These are phyloP conservation scores for Urocynchramus pylzowi DNA, from an alignment of 2,113 vertebrate genomes.

Conservation along the genomic window DNA sequence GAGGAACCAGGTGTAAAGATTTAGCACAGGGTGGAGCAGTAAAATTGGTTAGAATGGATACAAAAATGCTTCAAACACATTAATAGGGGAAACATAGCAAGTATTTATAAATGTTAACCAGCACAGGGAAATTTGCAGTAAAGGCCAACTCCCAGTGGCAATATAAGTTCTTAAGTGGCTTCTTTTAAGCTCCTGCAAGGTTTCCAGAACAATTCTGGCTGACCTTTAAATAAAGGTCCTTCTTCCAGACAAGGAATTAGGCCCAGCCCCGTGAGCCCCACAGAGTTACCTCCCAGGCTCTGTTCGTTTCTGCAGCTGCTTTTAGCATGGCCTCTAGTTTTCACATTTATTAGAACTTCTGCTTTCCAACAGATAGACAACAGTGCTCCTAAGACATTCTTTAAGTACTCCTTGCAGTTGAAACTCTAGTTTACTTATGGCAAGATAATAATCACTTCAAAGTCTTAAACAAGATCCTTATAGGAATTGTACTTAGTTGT, in stretches of 20 bases:
- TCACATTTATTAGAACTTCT: not conserved
- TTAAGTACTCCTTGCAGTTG: not conserved
- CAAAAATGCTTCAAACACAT: not conserved
- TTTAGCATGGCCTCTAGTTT: not conserved
- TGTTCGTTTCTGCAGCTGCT: not conserved
- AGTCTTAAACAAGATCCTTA: not conserved
- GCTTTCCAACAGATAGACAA: not conserved
- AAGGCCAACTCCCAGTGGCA: constrained; percentile 43
- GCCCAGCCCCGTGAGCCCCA: not conserved
- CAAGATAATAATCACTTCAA: not conserved
- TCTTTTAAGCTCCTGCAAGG: not conserved
- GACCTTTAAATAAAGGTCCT: constrained; percentile 54
- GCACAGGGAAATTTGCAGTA: not conserved
- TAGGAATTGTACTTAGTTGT: not conserved
- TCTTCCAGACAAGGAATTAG: not conserved
- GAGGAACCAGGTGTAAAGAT: not conserved
- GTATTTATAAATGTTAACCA: constrained; percentile 10
- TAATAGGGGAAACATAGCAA: not conserved
- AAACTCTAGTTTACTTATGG: not conserved
- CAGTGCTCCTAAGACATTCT: not conserved
- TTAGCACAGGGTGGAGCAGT: not conserved
- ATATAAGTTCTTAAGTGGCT: not conserved
- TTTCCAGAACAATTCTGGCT: constrained; percentile 9
- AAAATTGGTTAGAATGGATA: not conserved
- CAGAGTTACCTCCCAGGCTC: not conserved